A percentile compares a stretch with the other conserved stretches of the same genome.
phyloP scores from a whole-genome alignment of 2,888 invertebrate species.

The Ypsolopha scabrella region DNA sequence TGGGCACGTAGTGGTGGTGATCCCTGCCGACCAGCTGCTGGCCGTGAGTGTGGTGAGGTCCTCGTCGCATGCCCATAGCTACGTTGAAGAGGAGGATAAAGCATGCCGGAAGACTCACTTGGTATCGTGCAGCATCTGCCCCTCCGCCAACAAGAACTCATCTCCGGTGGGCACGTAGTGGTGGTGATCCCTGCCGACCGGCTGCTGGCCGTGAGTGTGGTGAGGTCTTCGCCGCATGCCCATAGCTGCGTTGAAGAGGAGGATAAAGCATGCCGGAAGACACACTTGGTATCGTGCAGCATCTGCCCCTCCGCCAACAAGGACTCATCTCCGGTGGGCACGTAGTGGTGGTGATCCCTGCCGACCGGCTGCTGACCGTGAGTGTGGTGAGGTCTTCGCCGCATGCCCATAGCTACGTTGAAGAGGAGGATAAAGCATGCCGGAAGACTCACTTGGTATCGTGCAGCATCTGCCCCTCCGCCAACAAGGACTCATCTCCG shows the following conservation, averaged over 20 bases:
- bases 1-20: too few relatives aligned
- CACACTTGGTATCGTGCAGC: conserved; percentile 81
- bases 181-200: not conserved
- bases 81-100: too few relatives aligned
- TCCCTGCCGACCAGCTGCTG: too few relatives aligned
- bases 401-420: conserved; percentile 23
- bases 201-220: not conserved
- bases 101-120: not conserved
- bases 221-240: not conserved
- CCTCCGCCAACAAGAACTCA: not conserved
- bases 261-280: too few relatives aligned
- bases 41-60: too few relatives aligned
- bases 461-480: not conserved
- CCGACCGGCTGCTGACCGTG: conserved; percentile 47
- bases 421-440: not conserved
- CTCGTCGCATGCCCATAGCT: too few relatives aligned
- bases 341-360: conserved; percentile 67
- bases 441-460: not conserved
- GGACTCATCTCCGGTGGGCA: conserved; percentile 68
- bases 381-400: conserved; percentile 57
- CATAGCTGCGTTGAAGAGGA: too few relatives aligned
- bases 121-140: not conserved
- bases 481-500: not conserved
- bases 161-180: not conserved
- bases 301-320: conserved; percentile 78